phyloP scores from a whole-genome alignment of 2,113 vertebrate genomes.

The Romanogobio albipinnatus region DNA sequence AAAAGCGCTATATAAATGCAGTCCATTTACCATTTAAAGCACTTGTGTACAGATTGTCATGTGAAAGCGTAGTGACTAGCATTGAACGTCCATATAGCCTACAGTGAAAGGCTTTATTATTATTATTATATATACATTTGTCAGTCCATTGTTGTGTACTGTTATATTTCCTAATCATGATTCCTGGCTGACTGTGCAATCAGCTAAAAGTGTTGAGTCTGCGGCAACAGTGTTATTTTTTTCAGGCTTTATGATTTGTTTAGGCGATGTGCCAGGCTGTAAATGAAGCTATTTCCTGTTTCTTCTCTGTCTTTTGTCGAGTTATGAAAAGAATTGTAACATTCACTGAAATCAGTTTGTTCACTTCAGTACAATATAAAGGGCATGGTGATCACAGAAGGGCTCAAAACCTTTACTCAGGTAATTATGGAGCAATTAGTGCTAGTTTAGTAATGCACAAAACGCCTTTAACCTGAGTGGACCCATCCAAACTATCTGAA shows the following conservation, averaged over 20 bases:
- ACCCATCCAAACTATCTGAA: not conserved
- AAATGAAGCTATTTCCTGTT: conserved; percentile 46
- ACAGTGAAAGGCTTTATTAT: conserved; percentile 1
- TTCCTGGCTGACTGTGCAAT: conserved; percentile 36
- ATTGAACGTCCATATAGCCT: not conserved
- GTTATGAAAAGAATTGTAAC: conserved; percentile 18
- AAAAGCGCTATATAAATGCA: too few species aligned
- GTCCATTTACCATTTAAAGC: too few species aligned
- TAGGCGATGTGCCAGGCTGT: conserved; percentile 46
- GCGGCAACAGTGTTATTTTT: conserved; percentile 62
- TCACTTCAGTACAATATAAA: conserved; percentile 39
- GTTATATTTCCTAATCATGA: conserved; percentile 41
- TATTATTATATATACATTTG: not conserved
- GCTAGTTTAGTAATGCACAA: conserved; percentile 27
- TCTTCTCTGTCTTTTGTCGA: conserved; percentile 11
- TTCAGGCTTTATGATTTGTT: conserved; percentile 51
- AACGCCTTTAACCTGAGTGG: not conserved
- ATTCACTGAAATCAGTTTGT: conserved; percentile 21
- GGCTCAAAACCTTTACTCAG: conserved; percentile 52
- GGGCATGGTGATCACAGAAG: conserved; percentile 45
- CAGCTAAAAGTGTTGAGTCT: conserved; percentile 53
- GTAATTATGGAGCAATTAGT: conserved; percentile 29
- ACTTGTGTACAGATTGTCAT: conserved; percentile 53
- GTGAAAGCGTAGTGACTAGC: not conserved
- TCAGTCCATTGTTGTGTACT: conserved; percentile 44